Evolutionary conservation across 1,140 invertebrate genomes (phyloP).

Genomic region (Elymnias hypermnestra): DNA sequence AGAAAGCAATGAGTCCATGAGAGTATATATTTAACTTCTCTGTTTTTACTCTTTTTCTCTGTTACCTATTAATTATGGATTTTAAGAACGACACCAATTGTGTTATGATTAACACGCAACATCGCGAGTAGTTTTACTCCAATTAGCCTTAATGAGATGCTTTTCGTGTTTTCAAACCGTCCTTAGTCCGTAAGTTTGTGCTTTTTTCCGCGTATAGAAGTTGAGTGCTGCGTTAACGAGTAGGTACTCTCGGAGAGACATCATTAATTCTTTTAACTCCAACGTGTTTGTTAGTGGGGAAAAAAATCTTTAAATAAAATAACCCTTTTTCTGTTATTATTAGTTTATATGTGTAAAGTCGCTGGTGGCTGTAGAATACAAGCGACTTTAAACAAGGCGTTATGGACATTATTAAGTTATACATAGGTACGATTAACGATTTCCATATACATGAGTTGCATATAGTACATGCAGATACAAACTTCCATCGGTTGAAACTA

Average conservation of each 20-base stretch:
- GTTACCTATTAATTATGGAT: too few relatives aligned
- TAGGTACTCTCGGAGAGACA: background rate
- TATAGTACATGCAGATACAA: too few relatives aligned
- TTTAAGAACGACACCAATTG: background rate
- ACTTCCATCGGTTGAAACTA: too few relatives aligned
- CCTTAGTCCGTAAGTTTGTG: slow-evolving; percentile 2
- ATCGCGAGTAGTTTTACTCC: slow-evolving; percentile 10
- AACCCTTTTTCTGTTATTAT: too few relatives aligned
- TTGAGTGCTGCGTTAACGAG: slow-evolving; percentile 1
- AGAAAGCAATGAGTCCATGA: too few relatives aligned
- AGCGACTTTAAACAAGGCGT: too few relatives aligned
- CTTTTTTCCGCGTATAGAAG: slow-evolving; percentile 3
- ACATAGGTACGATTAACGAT: too few relatives aligned
- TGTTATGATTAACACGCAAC: slow-evolving; percentile 10
- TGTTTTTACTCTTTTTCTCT: slow-evolving; percentile 30
- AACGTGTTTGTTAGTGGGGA: slow-evolving; percentile 1
- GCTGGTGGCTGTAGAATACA: too few relatives aligned
- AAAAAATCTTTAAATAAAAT: too few relatives aligned
- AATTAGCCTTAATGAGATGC: slow-evolving; percentile 16
- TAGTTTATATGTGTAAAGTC: too few relatives aligned
- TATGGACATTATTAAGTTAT: too few relatives aligned
- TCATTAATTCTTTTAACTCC: background rate
- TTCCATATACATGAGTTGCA: too few relatives aligned
- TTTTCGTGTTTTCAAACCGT: slow-evolving; percentile 10
- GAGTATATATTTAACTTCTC: background rate